Percentiles rank a stretch among this genome's conserved stretches.
phyloP scores from a whole-genome alignment of 2,888 invertebrate genomes.

The Mesochorus sp. region DNA sequence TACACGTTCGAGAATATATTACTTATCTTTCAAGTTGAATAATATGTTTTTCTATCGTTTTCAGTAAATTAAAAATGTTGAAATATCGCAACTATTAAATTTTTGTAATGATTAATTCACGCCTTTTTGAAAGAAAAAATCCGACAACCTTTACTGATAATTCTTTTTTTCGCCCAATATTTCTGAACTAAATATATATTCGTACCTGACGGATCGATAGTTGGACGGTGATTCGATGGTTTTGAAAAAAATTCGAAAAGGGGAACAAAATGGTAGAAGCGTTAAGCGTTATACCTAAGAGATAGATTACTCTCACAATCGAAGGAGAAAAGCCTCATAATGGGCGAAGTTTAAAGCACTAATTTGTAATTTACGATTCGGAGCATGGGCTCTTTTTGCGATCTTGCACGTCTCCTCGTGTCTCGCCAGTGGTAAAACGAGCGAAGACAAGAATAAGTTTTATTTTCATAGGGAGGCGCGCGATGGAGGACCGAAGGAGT shows the following conservation, averaged over 20 bases:
- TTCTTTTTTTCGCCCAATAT: too few species aligned
- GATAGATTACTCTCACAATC: conserved; percentile 45
- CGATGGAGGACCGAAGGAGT: not conserved
- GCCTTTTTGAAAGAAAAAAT: too few species aligned
- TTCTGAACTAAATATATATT: too few species aligned
- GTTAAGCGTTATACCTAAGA: conserved; percentile 66
- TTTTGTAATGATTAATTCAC: too few species aligned
- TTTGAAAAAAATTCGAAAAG: not conserved
- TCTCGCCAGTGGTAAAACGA: conserved; percentile 66
- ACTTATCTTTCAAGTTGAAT: too few species aligned
- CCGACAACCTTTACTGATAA: too few species aligned
- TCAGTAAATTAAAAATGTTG: too few species aligned
- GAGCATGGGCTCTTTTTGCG: conserved; percentile 11
- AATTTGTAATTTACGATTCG: conserved; percentile 74
- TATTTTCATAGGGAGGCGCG: conserved; percentile 74
- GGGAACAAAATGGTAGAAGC: conserved; percentile 38
- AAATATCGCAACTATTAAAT: too few species aligned
- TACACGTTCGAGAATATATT: too few species aligned
- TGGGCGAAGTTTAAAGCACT: conserved; percentile 65
- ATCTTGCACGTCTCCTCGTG: conserved; percentile 16
- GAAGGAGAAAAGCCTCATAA: conserved; percentile 53
- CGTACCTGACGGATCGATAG: not conserved
- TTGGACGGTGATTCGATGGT: not conserved
- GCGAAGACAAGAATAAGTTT: conserved; percentile 74
- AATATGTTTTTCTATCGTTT: too few species aligned